Evolutionary conservation across 2,113 vertebrate genomes (phyloP).

Genomic region (Otocyon megalotis): DNA sequence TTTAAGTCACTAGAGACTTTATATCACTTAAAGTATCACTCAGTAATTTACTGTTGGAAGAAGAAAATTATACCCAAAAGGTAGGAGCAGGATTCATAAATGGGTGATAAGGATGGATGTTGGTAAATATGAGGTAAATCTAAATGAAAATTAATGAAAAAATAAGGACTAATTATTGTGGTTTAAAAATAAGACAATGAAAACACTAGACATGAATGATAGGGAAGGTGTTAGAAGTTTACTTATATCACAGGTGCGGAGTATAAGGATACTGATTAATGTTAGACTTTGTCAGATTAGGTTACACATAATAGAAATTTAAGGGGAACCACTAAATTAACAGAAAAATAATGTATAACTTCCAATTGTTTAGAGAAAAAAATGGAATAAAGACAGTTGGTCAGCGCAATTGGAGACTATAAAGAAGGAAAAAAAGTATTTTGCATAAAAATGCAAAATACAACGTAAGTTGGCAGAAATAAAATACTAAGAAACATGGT

Average conservation of each 20-base stretch:
- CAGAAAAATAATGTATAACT: neutral
- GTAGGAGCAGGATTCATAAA: neutral
- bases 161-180: neutral
- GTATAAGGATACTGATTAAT: neutral
- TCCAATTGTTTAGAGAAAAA: constrained; percentile 2
- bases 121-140: neutral
- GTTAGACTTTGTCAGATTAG: neutral
- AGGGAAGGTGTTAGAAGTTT: neutral
- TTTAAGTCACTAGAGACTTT: neutral
- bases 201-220: neutral
- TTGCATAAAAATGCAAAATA: neutral
- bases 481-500: neutral
- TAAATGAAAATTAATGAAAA: neutral
- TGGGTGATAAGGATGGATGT: neutral
- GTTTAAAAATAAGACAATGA: neutral
- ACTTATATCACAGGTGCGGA: neutral
- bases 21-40: neutral
- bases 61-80: neutral
- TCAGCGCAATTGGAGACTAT: neutral
- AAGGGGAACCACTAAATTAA: neutral
- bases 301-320: constrained; percentile 26
- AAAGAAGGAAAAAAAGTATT: neutral
- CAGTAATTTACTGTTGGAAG: neutral
- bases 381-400: neutral
- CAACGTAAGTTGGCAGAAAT: neutral